phyloP scores from a whole-genome alignment of 2,888 invertebrate genomes.

The Mythimna pallens region DNA sequence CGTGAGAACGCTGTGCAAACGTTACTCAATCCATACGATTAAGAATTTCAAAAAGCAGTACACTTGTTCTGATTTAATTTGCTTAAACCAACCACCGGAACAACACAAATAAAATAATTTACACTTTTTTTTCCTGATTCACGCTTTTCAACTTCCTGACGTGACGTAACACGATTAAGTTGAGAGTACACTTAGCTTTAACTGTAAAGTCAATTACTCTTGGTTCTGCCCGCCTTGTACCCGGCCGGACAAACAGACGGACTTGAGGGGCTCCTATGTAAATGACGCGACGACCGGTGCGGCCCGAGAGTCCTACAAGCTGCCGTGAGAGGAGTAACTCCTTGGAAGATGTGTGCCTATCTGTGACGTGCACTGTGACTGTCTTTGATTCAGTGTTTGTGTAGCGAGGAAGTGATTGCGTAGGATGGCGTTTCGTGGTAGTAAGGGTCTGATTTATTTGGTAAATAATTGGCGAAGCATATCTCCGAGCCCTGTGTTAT shows the following conservation, averaged over 20 bases:
- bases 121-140: slow-evolving; percentile 9
- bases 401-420: slow-evolving; percentile 12
- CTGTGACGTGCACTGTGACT: slow-evolving; percentile 16
- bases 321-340: slow-evolving; percentile 51
- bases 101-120: neutral
- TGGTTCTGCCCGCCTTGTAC: slow-evolving; percentile 64
- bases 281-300: slow-evolving; percentile 4
- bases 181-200: slow-evolving; percentile 70
- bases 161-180: slow-evolving; percentile 64
- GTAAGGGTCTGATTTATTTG: slow-evolving; percentile 12
- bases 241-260: slow-evolving; percentile 69
- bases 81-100: neutral
- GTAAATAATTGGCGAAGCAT: slow-evolving; percentile 4
- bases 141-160: slow-evolving; percentile 17
- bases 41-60: neutral
- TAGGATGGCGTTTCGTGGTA: neutral
- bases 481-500: neutral
- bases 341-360: slow-evolving; percentile 46
- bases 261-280: slow-evolving; percentile 38
- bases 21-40: too few relatives aligned
- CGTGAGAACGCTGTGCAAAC: too few relatives aligned
- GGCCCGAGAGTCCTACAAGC: slow-evolving; percentile 11
- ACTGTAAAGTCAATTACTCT: slow-evolving; percentile 80
- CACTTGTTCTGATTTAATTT: neutral
- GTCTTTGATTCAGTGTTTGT: slow-evolving; percentile 38